A percentile compares a stretch with the other conserved stretches of the same genome.
phyloP scores from a whole-genome alignment of 2,797 vertebrate species.

The Gallinago nigripennis region DNA sequence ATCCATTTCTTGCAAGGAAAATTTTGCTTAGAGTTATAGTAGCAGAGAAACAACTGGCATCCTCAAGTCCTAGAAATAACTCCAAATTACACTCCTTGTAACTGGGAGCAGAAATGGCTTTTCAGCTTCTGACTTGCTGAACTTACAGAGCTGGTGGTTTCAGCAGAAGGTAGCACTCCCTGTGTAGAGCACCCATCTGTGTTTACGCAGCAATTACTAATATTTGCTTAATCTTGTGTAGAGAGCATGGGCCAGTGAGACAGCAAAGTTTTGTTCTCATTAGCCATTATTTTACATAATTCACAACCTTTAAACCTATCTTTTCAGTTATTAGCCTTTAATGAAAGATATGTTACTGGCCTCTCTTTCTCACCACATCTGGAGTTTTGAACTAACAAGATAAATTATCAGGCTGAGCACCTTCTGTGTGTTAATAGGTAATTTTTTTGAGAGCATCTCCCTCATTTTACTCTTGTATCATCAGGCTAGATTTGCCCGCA shows the following conservation, averaged over 20 bases:
- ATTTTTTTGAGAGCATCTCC: neutral
- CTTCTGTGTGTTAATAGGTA: neutral
- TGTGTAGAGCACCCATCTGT: neutral
- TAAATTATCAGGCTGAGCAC: neutral
- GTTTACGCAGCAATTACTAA: neutral
- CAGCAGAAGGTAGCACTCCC: neutral
- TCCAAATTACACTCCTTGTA: neutral
- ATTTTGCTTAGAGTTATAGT: neutral
- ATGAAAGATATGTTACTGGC: neutral
- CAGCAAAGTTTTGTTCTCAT: neutral
- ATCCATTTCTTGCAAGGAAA: neutral
- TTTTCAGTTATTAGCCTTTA: neutral
- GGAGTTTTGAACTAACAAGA: neutral
- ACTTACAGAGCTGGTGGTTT: neutral
- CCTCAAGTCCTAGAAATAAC: neutral
- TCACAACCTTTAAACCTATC: neutral
- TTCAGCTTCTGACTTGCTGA: slow-evolving; percentile 21
- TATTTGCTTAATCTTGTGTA: neutral
- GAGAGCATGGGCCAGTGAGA: neutral
- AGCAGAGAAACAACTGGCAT: neutral
- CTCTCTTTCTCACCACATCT: neutral
- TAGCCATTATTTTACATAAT: slow-evolving; percentile 22
- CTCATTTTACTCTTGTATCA: neutral
- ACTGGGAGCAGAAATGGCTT: neutral
- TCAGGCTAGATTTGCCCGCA: neutral